These are phyloP conservation scores for Lepidothrix coronata DNA, from an alignment of 2,113 vertebrate genomes.

Conservation along the genomic window DNA sequence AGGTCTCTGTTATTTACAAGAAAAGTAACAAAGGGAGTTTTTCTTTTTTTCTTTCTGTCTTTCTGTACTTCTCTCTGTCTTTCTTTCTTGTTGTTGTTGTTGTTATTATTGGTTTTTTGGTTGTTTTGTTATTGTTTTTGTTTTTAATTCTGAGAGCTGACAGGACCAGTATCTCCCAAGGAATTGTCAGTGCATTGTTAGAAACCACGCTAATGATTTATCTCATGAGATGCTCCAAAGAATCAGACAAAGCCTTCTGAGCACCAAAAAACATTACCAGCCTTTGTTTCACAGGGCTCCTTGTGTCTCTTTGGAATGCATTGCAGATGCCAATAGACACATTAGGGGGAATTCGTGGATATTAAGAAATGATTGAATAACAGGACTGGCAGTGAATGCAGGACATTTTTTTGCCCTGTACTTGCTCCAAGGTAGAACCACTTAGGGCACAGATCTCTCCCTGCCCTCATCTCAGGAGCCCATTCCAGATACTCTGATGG, in stretches of 20 bases:
- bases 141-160: not conserved
- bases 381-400: not conserved
- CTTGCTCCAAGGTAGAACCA: not conserved
- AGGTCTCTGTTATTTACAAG: not conserved
- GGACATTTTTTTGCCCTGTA: not conserved
- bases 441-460: accelerated
- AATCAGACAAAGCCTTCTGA: not conserved
- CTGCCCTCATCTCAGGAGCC: not conserved
- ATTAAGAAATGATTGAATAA: not conserved
- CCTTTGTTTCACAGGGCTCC: not conserved
- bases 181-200: not conserved
- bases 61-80: too few relatives aligned
- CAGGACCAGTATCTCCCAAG: not conserved
- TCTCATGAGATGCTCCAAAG: not conserved
- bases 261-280: not conserved
- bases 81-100: not conserved
- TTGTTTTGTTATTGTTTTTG: not conserved
- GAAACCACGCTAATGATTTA: not conserved
- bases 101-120: not conserved
- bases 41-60: not conserved
- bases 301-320: not conserved
- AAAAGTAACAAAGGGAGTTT: not conserved
- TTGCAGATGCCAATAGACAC: not conserved
- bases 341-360: not conserved
- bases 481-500: not conserved